These are phyloP conservation scores for Diglossa brunneiventris DNA, from an alignment of 2,113 vertebrate genomes.

Conservation along the genomic window DNA sequence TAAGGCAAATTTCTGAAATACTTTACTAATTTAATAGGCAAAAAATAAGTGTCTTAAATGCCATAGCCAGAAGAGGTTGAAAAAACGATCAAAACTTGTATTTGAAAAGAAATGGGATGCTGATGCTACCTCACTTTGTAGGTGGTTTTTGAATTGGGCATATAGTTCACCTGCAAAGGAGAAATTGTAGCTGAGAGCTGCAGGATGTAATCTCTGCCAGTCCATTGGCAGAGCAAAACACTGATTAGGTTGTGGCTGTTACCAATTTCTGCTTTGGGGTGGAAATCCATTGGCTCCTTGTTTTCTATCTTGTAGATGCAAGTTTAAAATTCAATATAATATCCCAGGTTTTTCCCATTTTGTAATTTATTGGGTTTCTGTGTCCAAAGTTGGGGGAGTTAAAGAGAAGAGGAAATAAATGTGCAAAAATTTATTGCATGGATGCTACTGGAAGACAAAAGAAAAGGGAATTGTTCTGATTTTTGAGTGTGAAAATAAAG, in stretches of 20 bases:
- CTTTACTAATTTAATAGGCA: neutral
- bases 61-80: neutral
- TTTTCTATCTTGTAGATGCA: neutral
- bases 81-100: neutral
- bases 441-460: neutral
- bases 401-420: neutral
- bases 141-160: neutral
- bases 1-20: neutral
- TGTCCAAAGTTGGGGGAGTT: neutral
- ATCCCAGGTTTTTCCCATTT: neutral
- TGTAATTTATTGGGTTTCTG: neutral
- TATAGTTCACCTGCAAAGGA: neutral
- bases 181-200: neutral
- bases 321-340: conserved; percentile 2
- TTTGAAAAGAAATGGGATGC: neutral
- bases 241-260: neutral
- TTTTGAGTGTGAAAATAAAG: neutral
- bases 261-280: neutral
- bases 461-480: neutral
- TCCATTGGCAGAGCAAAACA: neutral
- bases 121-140: neutral
- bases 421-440: neutral
- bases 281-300: neutral
- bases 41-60: neutral
- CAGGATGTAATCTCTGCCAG: neutral